These are phyloP conservation scores for Montifringilla adamsi DNA, from an alignment of 2,113 vertebrate genomes.

Conservation along the genomic window DNA sequence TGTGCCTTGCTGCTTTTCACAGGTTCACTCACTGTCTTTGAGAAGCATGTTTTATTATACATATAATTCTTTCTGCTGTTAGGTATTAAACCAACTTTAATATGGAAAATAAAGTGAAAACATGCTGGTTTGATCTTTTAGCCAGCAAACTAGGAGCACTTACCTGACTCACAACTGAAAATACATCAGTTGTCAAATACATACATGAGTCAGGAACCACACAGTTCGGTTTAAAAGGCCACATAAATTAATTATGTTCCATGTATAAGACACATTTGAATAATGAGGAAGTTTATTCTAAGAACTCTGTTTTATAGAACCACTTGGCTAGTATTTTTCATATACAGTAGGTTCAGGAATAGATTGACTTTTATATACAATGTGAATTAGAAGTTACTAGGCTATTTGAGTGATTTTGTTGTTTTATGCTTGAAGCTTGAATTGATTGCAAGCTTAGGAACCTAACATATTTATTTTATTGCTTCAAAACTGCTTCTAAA, in stretches of 20 bases:
- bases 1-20: not conserved
- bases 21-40: slow-evolving; percentile 7
- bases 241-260: not conserved
- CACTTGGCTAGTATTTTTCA: slow-evolving; percentile 35
- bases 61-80: not conserved
- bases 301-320: slow-evolving; percentile 15
- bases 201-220: not conserved
- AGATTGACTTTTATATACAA: not conserved
- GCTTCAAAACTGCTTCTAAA: slow-evolving; percentile 18
- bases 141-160: slow-evolving; percentile 1
- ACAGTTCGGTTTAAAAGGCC: not conserved
- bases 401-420: slow-evolving; percentile 6
- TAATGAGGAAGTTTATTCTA: not conserved
- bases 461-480: slow-evolving; percentile 52
- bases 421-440: slow-evolving; percentile 25
- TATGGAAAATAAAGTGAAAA: slow-evolving; percentile 4
- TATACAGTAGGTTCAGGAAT: slow-evolving; percentile 14
- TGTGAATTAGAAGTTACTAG: slow-evolving; percentile 31
- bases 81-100: not conserved
- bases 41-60: not conserved
- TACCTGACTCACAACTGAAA: slow-evolving; percentile 23
- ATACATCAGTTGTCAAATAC: slow-evolving; percentile 6
- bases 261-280: not conserved
- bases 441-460: slow-evolving; percentile 21
- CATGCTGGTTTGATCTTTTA: not conserved